These are phyloP conservation scores for Epirrita christyi DNA, from an alignment of 2,888 invertebrate species.

Conservation along the genomic window DNA sequence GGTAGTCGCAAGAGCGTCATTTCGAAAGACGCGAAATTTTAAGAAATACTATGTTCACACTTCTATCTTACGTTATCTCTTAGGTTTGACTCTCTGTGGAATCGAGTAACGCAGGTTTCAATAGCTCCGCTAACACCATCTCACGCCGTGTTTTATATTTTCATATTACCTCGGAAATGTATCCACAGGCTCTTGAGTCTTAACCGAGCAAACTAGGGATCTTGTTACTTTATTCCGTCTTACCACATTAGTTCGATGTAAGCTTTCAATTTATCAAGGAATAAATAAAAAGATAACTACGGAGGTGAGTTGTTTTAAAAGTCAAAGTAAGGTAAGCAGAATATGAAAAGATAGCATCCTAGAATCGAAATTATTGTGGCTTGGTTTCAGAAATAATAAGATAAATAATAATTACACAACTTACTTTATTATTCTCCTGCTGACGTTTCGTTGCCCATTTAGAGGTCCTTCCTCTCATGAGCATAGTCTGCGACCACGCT, in stretches of 20 bases:
- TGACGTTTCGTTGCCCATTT: background rate
- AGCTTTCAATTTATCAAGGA: no score
- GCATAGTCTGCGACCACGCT: background rate
- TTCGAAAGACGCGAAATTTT: background rate
- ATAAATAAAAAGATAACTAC: no score
- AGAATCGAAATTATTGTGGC: background rate
- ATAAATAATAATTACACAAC: no score
- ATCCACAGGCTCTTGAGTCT: slow-evolving; percentile 25
- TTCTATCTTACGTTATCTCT: slow-evolving; percentile 5
- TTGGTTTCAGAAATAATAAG: no score
- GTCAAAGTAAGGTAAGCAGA: no score
- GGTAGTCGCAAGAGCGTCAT: no score
- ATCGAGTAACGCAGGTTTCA: slow-evolving; percentile 42
- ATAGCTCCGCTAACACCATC: slow-evolving; percentile 35
- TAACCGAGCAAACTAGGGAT: slow-evolving; percentile 24
- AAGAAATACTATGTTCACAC: no score
- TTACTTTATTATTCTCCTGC: background rate
- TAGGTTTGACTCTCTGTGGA: slow-evolving; percentile 24
- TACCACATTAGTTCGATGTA: slow-evolving; percentile 22
- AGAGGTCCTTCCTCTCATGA: background rate
- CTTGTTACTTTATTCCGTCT: slow-evolving; percentile 32
- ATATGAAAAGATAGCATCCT: background rate
- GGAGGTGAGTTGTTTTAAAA: no score
- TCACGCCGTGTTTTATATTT: slow-evolving; percentile 63
- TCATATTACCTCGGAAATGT: slow-evolving; percentile 53